Evolutionary conservation across 2,888 invertebrate species (phyloP), one percentile per base, ranked within the genome.

Genomic region (Leptinotarsa peninsularis): DNA sequence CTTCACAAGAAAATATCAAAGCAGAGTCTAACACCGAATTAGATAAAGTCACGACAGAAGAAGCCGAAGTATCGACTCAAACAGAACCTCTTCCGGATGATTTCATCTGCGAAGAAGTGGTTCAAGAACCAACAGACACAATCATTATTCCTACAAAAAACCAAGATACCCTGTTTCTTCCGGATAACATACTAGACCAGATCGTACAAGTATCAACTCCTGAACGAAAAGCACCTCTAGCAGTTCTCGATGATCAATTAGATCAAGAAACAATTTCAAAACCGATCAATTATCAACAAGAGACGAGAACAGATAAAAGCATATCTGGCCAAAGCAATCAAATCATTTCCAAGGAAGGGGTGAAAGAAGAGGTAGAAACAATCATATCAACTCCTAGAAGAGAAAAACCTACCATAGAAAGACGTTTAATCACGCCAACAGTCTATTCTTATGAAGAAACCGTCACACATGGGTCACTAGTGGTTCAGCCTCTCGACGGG

Each of bases 11-110:
- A 79, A 84, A 86, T 73, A 84, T 84, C 4, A 73, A 67, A 66
- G 27, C 63, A 10, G 73, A 54, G 23, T 71, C 70, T n/a, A 71
- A 76, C 33, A 76, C 80, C 66, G 76, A 80, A 58, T 77, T 81
- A 70, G 66, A 79, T 23, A 74, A 75, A 60, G 89, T 89, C 67
- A 87, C 89, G 79, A 84, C 90, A 27, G 86, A 91, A 77, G 95
- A 95, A 87, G 92, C 93, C 33, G 94, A 94, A 84, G 93, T 94
- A 5, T 95, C 94, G 0, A 95, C 95, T 1, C 96, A 96, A 88
- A 96, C 96, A 0, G 96, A 96, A 88, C 95, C 95, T 0, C 86
- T 96, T 63, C 94, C 95, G 0, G 95, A 95, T 82, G 95, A 95
- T 82, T 92, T 94, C 75, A 91, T 92, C 79, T 92, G 92, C 84